Base-by-base conservation (phyloP, 2,113 vertebrate genomes). In the Amphiprion percula region DNA sequence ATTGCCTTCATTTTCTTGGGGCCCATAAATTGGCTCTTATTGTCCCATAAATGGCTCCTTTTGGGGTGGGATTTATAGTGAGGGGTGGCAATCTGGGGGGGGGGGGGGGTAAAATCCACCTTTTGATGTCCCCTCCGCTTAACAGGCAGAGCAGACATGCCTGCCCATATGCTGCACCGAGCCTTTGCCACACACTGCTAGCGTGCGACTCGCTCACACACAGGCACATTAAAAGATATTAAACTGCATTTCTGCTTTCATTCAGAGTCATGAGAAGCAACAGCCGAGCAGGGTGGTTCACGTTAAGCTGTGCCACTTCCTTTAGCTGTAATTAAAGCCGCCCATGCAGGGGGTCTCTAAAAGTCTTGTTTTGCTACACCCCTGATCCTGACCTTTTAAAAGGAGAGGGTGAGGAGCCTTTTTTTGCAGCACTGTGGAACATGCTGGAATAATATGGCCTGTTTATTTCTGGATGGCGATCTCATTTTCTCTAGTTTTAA, bases 21-120 rank as follows among this genome's bases (percentile, higher is more conserved):
- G 75, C 82, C 83, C 84, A 91, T 90, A 92, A 93, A 92, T 91
- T 52, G 85, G 52, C 84, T 89, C 73, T 92, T 90, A 91, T 92
- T 91, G 89, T 93, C 87, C 83, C 79, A 91, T 92, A 92, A 94
- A 93, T 90, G 87, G 81, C 91, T 93, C 85, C 86, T 92, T 89
- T 89, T 88, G 76, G 92, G 88, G 80, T 89, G 87, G 88, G 85
- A 92, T 92, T 94, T 93, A 88, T 90, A 87, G 85, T 52, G 55
- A 79, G 76, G 79, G 81, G 82, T 89, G 87, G 85, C 82, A 86
- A 88, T 59, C 21, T 68, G 66, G 79, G 23, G 59, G 28, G 15
- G 55, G 70, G 65, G 19, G 55, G 67, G 65, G 61, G 66, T 70
- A 87, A 92, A 88, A 72, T 80, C 82, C 80, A 77, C 84, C 92